These are phyloP conservation scores for Prenolepis imparis DNA, from an alignment of 2,888 invertebrate species.

Conservation along the genomic window DNA sequence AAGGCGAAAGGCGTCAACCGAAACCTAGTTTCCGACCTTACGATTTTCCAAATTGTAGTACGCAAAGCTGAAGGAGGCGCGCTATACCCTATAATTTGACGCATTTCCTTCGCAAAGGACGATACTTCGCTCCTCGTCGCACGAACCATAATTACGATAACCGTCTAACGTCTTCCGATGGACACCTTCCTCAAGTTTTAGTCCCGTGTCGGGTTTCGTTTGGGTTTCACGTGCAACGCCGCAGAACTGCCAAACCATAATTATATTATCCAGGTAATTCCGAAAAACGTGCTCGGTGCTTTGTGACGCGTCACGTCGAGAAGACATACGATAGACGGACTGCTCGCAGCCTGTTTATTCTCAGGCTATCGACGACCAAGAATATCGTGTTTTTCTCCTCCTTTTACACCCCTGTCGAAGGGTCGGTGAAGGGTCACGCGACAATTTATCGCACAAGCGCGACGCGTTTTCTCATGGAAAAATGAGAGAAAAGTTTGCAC, in stretches of 20 bases:
- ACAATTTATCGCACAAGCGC: slow-evolving; percentile 41
- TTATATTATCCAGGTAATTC: slow-evolving; percentile 48
- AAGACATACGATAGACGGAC: slow-evolving; percentile 20
- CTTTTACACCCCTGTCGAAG: slow-evolving; percentile 40
- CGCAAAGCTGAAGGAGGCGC: slow-evolving; percentile 39
- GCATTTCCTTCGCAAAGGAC: slow-evolving; percentile 55
- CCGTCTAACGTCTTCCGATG: slow-evolving; percentile 57
- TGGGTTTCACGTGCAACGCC: slow-evolving; percentile 34
- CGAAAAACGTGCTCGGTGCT: slow-evolving; percentile 30
- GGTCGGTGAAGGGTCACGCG: slow-evolving; percentile 23
- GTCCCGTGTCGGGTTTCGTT: slow-evolving; percentile 27
- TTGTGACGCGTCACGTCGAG: slow-evolving; percentile 28
- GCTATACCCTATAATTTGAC: slow-evolving; percentile 56
- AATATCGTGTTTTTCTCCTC: slow-evolving; percentile 41
- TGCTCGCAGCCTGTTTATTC: slow-evolving; percentile 39
- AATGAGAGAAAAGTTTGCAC: slow-evolving; percentile 10
- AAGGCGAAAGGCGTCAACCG: not conserved
- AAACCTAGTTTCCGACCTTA: slow-evolving; percentile 38
- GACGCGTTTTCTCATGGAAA: slow-evolving; percentile 26
- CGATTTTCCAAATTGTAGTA: slow-evolving; percentile 52
- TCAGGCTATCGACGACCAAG: slow-evolving; percentile 44
- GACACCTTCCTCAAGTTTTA: slow-evolving; percentile 65
- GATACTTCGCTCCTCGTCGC: slow-evolving; percentile 43
- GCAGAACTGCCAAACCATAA: slow-evolving; percentile 39
- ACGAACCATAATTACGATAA: slow-evolving; percentile 67